Evolutionary conservation across 2,113 vertebrate species (phyloP), one percentile per base, ranked within the genome.

Genomic region (Myiagra hebetior): DNA sequence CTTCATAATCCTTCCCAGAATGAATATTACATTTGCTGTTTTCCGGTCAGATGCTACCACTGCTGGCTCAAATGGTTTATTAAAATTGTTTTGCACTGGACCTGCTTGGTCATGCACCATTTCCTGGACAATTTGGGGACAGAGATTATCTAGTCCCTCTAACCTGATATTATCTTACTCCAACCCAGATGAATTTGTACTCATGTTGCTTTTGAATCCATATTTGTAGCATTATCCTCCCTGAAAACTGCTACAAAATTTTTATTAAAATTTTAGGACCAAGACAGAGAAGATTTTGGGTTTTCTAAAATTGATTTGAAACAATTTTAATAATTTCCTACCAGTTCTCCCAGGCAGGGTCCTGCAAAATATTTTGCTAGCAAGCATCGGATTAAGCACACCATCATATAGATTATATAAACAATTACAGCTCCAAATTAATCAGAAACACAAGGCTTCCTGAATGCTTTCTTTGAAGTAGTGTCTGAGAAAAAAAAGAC

Each of bases 1-100:
- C 37, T 85, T 73, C 87, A 33, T 57, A 91, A 85, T 89, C 81
- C 62, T 85, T 88, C 69, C 67, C 65, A 85, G 49, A 37, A 91
- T 87, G 85, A 93, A 91, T 87, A 79, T 78, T 76, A 18, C 60
- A 82, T 95, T 87, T 91, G 49, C 57, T 94, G 70, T 57, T 93
- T 85, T 56, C 67, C 46, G 87, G 49, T 94, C 87, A 93, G 87
- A 87, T 91, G 87, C 24, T 56, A 27, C 37, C 49, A 85, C 56
- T 76, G 44, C 63, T 95, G 94, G 74, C 78, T 87, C 44, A 72
- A 93, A 73, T 14, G 50, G 17, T 64, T 94, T 79, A 85, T 94
- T 95, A 91, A 79, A 91, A 87, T 33, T 52, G 6, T 28, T 85
- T 94, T 79, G 53, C 85, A 31, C 85, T 56, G 60, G 81, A 91